These are phyloP conservation scores for Drosophila eohydei DNA, from an alignment of 2,888 invertebrate species.

Conservation along the genomic window DNA sequence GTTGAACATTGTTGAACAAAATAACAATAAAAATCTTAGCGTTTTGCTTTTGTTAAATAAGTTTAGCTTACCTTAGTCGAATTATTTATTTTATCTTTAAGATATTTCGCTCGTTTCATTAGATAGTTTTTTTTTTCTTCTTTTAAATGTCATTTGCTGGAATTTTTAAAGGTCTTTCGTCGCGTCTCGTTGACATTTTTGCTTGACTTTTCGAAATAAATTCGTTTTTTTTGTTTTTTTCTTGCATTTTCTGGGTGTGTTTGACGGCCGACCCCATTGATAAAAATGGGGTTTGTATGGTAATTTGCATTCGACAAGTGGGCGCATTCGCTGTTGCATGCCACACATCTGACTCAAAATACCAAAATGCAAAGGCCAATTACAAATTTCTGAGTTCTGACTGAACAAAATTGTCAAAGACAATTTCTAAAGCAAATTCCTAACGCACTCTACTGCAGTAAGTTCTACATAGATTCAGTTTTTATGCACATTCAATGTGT, in stretches of 20 bases:
- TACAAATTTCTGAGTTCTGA: not conserved
- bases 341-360: constrained; percentile 30
- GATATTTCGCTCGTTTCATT: not conserved
- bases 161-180: constrained; percentile 25
- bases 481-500: not conserved
- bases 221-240: constrained; percentile 26
- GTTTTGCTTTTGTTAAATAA: not conserved
- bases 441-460: not conserved
- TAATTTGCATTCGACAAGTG: constrained; percentile 72
- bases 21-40: not conserved
- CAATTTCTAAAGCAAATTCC: too few relatives aligned
- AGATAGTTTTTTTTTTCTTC: not conserved
- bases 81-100: not conserved
- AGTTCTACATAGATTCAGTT: not conserved
- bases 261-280: constrained; percentile 59
- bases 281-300: constrained; percentile 71
- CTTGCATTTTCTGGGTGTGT: constrained; percentile 64
- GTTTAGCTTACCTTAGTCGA: too few relatives aligned
- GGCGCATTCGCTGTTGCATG: constrained; percentile 17
- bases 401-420: not conserved
- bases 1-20: too few relatives aligned
- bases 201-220: constrained; percentile 70
- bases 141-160: constrained; percentile 60
- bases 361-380: constrained; percentile 2
- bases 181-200: constrained; percentile 74